phyloP scores from a whole-genome alignment of 1,140 invertebrate genomes.

The Eurosta solidaginis region DNA sequence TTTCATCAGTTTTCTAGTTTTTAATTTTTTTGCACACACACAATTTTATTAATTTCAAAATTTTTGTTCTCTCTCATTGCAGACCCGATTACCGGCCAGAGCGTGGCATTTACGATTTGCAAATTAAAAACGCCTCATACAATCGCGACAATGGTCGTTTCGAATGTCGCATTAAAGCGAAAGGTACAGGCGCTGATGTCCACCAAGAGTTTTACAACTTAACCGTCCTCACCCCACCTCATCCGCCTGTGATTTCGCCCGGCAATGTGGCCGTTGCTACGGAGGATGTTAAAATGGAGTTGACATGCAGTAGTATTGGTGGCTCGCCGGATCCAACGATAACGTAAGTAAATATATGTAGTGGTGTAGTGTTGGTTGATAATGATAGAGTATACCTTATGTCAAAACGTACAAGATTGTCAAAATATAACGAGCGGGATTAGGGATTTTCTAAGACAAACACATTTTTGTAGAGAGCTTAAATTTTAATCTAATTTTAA shows the following conservation, averaged over 20 bases:
- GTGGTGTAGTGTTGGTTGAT: neutral
- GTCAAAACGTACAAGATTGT: neutral
- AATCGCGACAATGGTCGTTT: conserved; percentile 89
- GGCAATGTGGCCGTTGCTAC: conserved; percentile 72
- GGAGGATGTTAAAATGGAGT: conserved; percentile 76
- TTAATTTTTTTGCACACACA: neutral
- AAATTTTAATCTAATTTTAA: too few species aligned
- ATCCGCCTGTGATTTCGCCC: conserved; percentile 76
- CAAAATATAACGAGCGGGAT: too few species aligned
- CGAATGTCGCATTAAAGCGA: conserved; percentile 85
- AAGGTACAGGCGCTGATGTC: conserved; percentile 79
- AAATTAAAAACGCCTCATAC: conserved; percentile 84
- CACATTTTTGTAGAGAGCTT: too few species aligned
- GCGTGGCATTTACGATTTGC: conserved; percentile 84
- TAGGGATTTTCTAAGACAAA: too few species aligned
- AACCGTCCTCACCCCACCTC: conserved; percentile 83
- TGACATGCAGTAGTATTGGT: conserved; percentile 82
- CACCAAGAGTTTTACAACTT: conserved; percentile 82
- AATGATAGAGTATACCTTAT: neutral
- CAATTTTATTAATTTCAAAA: conserved; percentile 7
- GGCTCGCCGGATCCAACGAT: conserved; percentile 88
- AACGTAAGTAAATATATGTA: conserved; percentile 62
- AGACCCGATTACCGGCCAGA: conserved; percentile 77
- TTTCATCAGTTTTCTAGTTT: too few species aligned
- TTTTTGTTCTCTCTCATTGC: conserved; percentile 44